A percentile compares a stretch with the other conserved stretches of the same genome.
Conservation (phyloP, 2,797 vertebrate genomes). For the Eulemur coronatus region DNA sequence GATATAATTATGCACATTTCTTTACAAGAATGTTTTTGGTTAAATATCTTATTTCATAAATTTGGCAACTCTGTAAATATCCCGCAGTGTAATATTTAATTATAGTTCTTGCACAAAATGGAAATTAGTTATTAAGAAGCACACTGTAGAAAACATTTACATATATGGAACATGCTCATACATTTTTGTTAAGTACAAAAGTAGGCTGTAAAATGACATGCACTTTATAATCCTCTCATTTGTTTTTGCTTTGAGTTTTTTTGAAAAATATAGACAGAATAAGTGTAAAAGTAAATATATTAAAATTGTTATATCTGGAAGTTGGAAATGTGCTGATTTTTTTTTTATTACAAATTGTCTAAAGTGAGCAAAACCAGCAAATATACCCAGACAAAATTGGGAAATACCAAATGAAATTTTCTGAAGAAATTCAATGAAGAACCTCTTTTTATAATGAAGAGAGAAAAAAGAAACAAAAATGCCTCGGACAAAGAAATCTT, state of each 20-base stretch:
- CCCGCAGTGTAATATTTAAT: background rate
- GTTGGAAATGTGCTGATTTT: background rate
- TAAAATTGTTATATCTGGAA: background rate
- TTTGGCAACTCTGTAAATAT: background rate
- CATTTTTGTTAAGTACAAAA: background rate
- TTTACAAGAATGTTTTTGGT: background rate
- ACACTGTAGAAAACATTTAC: background rate
- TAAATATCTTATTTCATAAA: background rate
- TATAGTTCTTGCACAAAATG: background rate
- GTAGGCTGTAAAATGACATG: background rate
- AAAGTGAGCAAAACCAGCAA: background rate
- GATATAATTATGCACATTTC: background rate
- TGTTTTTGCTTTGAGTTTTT: background rate
- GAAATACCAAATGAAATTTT: slow-evolving; percentile 4
- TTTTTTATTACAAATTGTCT: background rate
- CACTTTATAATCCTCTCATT: background rate
- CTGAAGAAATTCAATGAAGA: background rate
- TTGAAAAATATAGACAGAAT: background rate
- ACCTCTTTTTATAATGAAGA: background rate
- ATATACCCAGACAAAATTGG: background rate
- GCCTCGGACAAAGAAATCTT: background rate
- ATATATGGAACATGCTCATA: background rate
- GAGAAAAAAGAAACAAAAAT: background rate
- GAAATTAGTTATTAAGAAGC: background rate
- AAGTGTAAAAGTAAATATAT: background rate